Evolutionary conservation across 2,888 invertebrate species (phyloP).

Genomic region (Syrphus vitripennis): DNA sequence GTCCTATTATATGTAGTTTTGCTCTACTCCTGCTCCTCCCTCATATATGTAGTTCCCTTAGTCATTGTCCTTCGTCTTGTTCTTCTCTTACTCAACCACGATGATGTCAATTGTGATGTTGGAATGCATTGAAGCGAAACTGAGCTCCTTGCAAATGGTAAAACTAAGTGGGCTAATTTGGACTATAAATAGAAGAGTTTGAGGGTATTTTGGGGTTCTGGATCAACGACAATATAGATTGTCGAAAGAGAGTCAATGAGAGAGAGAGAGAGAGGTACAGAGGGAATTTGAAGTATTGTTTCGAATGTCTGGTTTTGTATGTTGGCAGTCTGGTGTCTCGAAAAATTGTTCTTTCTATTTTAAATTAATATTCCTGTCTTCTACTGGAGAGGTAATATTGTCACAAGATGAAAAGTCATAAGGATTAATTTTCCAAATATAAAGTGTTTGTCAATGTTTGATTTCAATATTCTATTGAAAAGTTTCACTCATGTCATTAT

Average conservation of each 20-base stretch:
- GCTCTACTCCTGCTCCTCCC: too few relatives aligned
- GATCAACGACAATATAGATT: slow-evolving; percentile 6
- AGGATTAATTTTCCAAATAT: slow-evolving; percentile 33
- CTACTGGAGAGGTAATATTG: neutral
- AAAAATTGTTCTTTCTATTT: slow-evolving; percentile 36
- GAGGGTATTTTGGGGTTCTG: neutral
- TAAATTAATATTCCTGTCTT: neutral
- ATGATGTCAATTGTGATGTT: slow-evolving; percentile 42
- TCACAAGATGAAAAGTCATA: slow-evolving; percentile 29
- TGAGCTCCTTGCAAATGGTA: slow-evolving; percentile 51
- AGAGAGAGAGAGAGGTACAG: neutral
- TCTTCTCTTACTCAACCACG: slow-evolving; percentile 16
- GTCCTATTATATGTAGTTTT: neutral
- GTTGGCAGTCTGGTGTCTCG: neutral
- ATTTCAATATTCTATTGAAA: neutral
- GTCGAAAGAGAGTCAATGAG: neutral
- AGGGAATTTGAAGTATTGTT: neutral
- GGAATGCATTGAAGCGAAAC: slow-evolving; percentile 39
- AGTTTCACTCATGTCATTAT: neutral
- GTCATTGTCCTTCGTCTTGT: neutral
- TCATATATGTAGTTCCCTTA: neutral
- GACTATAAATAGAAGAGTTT: slow-evolving; percentile 12
- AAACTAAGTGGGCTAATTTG: slow-evolving; percentile 59
- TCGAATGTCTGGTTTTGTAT: neutral
- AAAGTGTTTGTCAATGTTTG: slow-evolving; percentile 10